Evolutionary conservation across 2,113 vertebrate species (phyloP).

Genomic region (Ameiurus melas): DNA sequence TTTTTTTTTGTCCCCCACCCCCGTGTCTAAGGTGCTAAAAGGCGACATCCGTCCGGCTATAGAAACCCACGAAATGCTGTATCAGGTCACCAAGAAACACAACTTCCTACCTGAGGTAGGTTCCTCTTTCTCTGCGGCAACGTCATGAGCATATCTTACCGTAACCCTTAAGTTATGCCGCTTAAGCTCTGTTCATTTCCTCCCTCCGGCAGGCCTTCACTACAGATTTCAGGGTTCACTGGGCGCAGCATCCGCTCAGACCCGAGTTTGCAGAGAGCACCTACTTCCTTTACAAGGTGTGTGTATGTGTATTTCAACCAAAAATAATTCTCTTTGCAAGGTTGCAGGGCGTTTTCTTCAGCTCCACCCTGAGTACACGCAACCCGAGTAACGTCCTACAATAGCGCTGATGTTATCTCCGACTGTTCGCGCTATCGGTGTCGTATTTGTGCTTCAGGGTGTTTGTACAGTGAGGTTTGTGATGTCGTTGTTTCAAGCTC

Average conservation of each 20-base stretch:
- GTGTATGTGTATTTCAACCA: background rate
- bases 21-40: constrained; percentile 84
- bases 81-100: constrained; percentile 98
- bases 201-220: constrained; percentile 88
- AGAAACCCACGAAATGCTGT: constrained; percentile 99
- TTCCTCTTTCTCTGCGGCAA: background rate
- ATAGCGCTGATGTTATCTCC: background rate
- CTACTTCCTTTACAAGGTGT: constrained; percentile 95
- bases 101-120: constrained; percentile 98
- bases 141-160: background rate
- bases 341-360: background rate
- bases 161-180: background rate
- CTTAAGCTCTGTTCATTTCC: background rate
- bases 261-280: constrained; percentile 99
- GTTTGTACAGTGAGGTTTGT: background rate
- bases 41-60: constrained; percentile 97
- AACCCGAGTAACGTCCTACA: no score
- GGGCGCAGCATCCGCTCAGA: constrained; percentile 95
- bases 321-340: background rate
- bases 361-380: background rate
- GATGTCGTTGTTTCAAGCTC: background rate
- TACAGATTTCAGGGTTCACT: constrained; percentile 97
- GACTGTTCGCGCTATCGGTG: background rate
- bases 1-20: background rate
- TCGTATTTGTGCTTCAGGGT: background rate